Conservation (phyloP, 2,113 vertebrate species). For the Vanacampus margaritifer region DNA sequence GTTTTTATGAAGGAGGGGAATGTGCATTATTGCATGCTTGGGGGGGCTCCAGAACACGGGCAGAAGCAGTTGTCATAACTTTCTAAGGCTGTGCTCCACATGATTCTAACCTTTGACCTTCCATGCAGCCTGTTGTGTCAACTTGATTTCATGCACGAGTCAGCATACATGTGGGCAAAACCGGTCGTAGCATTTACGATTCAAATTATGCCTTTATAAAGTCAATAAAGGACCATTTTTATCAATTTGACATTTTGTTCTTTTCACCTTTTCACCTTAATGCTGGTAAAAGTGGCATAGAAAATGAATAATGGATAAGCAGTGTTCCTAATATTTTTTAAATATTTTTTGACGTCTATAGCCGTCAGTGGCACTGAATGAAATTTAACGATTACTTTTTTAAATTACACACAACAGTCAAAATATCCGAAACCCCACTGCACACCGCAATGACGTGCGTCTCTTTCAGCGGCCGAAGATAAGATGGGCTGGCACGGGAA, state of each 20-base stretch:
- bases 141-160: conserved; percentile 3
- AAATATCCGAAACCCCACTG: too few relatives aligned
- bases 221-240: too few relatives aligned
- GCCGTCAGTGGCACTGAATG: too few relatives aligned
- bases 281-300: too few relatives aligned
- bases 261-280: too few relatives aligned
- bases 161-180: not conserved
- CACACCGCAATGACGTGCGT: conserved; percentile 1
- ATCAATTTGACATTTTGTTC: too few relatives aligned
- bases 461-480: conserved; percentile 81
- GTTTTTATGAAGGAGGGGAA: conserved; percentile 11
- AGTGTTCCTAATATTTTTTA: not conserved
- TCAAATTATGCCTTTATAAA: too few relatives aligned
- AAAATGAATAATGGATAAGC: not conserved
- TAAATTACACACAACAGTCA: not conserved
- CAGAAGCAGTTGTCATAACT: conserved; percentile 19
- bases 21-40: conserved; percentile 13
- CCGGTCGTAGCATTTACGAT: not conserved
- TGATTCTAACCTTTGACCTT: conserved; percentile 31
- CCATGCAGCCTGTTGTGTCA: conserved; percentile 11
- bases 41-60: not conserved
- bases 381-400: not conserved
- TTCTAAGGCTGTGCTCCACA: not conserved
- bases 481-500: conserved; percentile 95
- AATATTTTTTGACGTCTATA: too few relatives aligned